These are phyloP conservation scores for Microplitis demolitor DNA, from an alignment of 1,140 invertebrate species.

Conservation along the genomic window DNA sequence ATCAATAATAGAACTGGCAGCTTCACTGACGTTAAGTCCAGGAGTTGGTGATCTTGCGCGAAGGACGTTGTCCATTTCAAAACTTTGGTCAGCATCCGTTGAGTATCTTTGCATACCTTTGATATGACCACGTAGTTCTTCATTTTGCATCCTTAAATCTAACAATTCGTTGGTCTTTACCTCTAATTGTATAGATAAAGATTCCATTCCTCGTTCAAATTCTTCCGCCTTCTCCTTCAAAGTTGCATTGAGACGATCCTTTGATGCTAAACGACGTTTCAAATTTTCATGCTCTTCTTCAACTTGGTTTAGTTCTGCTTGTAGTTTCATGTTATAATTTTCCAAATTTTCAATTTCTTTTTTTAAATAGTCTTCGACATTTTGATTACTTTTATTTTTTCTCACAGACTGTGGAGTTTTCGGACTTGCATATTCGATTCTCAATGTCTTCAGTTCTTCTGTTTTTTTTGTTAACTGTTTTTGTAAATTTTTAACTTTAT, in stretches of 20 bases:
- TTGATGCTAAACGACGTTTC: slow-evolving; percentile 32
- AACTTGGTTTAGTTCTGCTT: slow-evolving; percentile 40
- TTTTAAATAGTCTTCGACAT: slow-evolving; percentile 40
- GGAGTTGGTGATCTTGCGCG: slow-evolving; percentile 26
- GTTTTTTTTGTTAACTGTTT: slow-evolving; percentile 41
- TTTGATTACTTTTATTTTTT: slow-evolving; percentile 24
- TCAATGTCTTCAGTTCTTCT: slow-evolving; percentile 43
- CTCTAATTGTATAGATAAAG: slow-evolving; percentile 41
- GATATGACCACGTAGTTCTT: slow-evolving; percentile 48
- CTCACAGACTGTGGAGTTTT: slow-evolving; percentile 42
- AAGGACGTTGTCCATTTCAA: slow-evolving; percentile 48
- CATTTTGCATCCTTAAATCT: slow-evolving; percentile 47
- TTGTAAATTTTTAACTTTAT: slow-evolving; percentile 47
- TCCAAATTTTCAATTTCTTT: slow-evolving; percentile 49
- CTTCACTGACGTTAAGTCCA: slow-evolving; percentile 44
- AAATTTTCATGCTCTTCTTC: slow-evolving; percentile 45
- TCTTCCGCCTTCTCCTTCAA: slow-evolving; percentile 42
- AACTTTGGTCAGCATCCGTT: slow-evolving; percentile 44
- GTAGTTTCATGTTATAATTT: slow-evolving; percentile 37
- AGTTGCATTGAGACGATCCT: slow-evolving; percentile 31
- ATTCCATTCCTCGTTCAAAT: slow-evolving; percentile 42
- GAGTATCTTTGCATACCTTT: slow-evolving; percentile 41
- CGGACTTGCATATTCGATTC: slow-evolving; percentile 32
- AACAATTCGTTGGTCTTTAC: slow-evolving; percentile 49
- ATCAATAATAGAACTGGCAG: slow-evolving; percentile 54